Evolutionary conservation across 2,113 vertebrate species (phyloP).

Genomic region (Nannobrachium achirus): DNA sequence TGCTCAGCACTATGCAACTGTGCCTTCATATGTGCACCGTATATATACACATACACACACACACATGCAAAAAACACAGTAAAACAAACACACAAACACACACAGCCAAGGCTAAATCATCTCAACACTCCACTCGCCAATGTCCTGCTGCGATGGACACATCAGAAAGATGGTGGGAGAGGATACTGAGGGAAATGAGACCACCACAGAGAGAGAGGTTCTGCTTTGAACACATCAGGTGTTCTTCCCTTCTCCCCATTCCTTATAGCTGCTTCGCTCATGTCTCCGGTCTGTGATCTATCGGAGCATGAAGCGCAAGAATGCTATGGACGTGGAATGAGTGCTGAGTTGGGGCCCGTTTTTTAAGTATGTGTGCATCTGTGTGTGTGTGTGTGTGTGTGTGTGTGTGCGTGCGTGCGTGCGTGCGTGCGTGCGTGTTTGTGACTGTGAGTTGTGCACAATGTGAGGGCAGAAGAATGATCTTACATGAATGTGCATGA

Average conservation of each 20-base stretch:
- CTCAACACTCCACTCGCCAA: slow-evolving; percentile 35
- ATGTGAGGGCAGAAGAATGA: slow-evolving; percentile 26
- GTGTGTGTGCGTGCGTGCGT: neutral
- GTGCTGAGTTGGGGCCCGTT: slow-evolving; percentile 35
- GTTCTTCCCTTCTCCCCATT: slow-evolving; percentile 28
- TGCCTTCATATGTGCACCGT: slow-evolving; percentile 42
- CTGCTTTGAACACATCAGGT: slow-evolving; percentile 65
- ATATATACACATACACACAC: neutral
- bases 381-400: neutral
- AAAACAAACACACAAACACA: neutral
- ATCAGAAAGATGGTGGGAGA: slow-evolving; percentile 29
- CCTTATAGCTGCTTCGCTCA: slow-evolving; percentile 43
- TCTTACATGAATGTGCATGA: slow-evolving; percentile 22
- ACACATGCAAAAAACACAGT: neutral
- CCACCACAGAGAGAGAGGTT: slow-evolving; percentile 31
- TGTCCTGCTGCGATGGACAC: slow-evolving; percentile 57
- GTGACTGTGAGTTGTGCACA: slow-evolving; percentile 18
- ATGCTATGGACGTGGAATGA: slow-evolving; percentile 52
- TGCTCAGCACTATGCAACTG: slow-evolving; percentile 47
- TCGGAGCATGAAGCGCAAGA: slow-evolving; percentile 46
- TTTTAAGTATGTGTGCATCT: neutral
- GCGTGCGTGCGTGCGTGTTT: slow-evolving; percentile 6
- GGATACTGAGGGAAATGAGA: slow-evolving; percentile 22
- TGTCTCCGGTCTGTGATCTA: slow-evolving; percentile 60
- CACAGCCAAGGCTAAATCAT: slow-evolving; percentile 6